A percentile compares a stretch with the other conserved stretches of the same genome.
These are phyloP conservation scores for Mythimna vitellina DNA, from an alignment of 2,888 invertebrate species.

Conservation along the genomic window DNA sequence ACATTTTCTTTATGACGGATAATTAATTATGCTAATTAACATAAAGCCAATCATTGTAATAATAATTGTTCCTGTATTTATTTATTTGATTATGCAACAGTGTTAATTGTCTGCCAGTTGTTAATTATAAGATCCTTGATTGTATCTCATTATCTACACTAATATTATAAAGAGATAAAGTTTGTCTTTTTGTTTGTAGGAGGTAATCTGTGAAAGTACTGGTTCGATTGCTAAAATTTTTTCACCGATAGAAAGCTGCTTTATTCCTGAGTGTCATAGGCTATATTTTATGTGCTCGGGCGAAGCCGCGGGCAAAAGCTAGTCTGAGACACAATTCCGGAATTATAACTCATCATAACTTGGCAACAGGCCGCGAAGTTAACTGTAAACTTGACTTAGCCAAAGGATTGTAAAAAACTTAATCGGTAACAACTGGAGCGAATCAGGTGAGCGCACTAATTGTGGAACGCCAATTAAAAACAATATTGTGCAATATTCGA, in stretches of 20 bases:
- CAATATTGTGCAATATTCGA: slow-evolving; percentile 87
- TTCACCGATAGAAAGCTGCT: too few relatives aligned
- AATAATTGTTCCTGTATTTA: slow-evolving; percentile 19
- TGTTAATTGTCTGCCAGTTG: slow-evolving; percentile 11
- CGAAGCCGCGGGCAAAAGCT: too few relatives aligned
- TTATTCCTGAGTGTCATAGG: too few relatives aligned
- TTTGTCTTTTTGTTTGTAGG: too few relatives aligned
- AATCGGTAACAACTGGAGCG: slow-evolving; percentile 90
- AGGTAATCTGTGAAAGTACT: too few relatives aligned
- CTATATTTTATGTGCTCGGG: too few relatives aligned
- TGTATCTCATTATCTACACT: slow-evolving; percentile 29
- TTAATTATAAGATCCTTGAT: slow-evolving; percentile 33
- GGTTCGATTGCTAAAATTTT: too few relatives aligned
- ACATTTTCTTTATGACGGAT: slow-evolving; percentile 19
- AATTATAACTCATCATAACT: slow-evolving; percentile 80
- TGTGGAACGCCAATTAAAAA: slow-evolving; percentile 82
- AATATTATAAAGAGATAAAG: too few relatives aligned
- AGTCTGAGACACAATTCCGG: slow-evolving; percentile 67
- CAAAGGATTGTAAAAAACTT: slow-evolving; percentile 84
- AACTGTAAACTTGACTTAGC: slow-evolving; percentile 86
- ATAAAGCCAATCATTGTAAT: slow-evolving; percentile 17
- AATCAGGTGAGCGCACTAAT: slow-evolving; percentile 86
- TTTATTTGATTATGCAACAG: slow-evolving; percentile 29
- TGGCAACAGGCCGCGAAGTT: slow-evolving; percentile 76
- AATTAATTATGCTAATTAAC: slow-evolving; percentile 25